Conservation (phyloP, 2,888 invertebrate genomes). For the Portevinia maculata region DNA sequence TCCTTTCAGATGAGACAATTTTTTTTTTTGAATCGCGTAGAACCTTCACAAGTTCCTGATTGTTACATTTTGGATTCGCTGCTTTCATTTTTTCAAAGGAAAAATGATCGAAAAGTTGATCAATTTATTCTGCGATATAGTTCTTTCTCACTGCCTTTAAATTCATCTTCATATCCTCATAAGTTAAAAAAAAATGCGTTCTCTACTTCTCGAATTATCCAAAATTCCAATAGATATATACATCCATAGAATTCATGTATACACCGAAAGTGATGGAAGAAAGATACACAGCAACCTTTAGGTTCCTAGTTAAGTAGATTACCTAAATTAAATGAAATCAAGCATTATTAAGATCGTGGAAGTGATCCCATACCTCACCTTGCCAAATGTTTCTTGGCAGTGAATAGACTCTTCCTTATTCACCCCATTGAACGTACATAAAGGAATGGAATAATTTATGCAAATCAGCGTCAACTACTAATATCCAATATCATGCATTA, state of each 20-base stretch:
- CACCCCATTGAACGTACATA: conserved; percentile 1
- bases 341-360: conserved; percentile 79
- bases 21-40: not conserved
- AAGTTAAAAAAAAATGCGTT: conserved; percentile 29
- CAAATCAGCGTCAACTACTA: not conserved
- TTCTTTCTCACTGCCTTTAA: conserved; percentile 2
- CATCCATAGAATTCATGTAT: not conserved
- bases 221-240: conserved; percentile 47
- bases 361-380: conserved; percentile 34
- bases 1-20: conserved; percentile 6
- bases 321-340: conserved; percentile 1
- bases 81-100: conserved; percentile 43
- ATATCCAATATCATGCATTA: conserved; percentile 65
- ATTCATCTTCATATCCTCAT: conserved; percentile 39
- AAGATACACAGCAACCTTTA: conserved; percentile 33
- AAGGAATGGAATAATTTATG: not conserved
- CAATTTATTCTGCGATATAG: conserved; percentile 6
- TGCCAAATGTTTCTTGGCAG: conserved; percentile 71
- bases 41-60: conserved; percentile 7
- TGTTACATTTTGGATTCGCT: conserved; percentile 34
- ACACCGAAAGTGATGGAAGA: conserved; percentile 14
- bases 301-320: conserved; percentile 25
- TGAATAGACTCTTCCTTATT: not conserved
- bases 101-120: conserved; percentile 8
- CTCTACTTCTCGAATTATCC: conserved; percentile 17